Conservation (phyloP, 2,113 vertebrate genomes). For the Poicephalus gulielmi region DNA sequence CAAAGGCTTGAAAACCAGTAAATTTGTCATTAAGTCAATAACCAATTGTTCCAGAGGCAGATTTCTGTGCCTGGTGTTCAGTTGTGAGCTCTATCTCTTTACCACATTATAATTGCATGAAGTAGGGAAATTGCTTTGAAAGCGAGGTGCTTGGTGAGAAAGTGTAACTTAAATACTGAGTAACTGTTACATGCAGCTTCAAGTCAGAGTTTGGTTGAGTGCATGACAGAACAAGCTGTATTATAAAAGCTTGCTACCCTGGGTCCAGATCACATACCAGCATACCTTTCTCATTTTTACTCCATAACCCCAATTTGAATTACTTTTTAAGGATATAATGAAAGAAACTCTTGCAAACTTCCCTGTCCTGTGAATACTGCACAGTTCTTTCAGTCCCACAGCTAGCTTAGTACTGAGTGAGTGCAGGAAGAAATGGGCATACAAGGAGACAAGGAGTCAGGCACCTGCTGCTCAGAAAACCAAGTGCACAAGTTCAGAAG, state of each 20-base stretch:
- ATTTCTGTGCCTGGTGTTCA: not conserved
- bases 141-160: not conserved
- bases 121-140: not conserved
- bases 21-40: not conserved
- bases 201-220: not conserved
- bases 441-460: not conserved
- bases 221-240: fast-evolving
- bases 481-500: not conserved
- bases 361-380: not conserved
- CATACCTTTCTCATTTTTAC: not conserved
- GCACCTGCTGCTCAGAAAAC: not conserved
- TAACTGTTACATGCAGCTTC: not conserved
- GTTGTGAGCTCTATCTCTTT: not conserved
- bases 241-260: not conserved
- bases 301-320: not conserved
- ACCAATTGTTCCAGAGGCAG: not conserved
- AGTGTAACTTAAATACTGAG: not conserved
- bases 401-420: not conserved
- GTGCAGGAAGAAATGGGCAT: not conserved
- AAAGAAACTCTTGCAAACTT: not conserved
- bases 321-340: not conserved
- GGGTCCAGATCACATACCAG: not conserved
- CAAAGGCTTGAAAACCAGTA: not conserved
- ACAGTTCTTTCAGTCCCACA: not conserved
- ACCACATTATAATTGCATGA: fast-evolving